Conservation (phyloP, 2,797 vertebrate genomes). For the Sebastes glaucus region DNA sequence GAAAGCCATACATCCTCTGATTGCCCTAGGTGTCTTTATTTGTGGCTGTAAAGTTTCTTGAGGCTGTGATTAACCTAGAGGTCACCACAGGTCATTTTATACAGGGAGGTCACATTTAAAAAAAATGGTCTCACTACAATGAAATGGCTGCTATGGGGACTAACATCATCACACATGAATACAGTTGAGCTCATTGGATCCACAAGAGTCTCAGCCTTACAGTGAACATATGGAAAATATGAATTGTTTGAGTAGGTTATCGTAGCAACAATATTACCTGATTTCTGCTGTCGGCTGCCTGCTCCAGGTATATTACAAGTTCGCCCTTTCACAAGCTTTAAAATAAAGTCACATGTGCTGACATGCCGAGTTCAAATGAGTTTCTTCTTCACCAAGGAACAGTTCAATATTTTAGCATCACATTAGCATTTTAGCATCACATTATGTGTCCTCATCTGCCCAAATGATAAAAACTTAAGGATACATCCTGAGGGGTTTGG, state of each 20-base stretch:
- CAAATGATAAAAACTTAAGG: not conserved
- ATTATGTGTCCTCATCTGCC: not conserved
- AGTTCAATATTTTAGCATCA: not conserved
- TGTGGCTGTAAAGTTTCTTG: no score
- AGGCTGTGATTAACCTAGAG: no score
- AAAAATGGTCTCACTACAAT: no score
- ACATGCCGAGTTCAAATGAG: not conserved
- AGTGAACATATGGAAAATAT: not conserved
- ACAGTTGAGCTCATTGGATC: no score
- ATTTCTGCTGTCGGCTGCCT: not conserved
- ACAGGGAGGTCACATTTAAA: no score
- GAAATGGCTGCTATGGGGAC: no score
- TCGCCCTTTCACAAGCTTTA: not conserved
- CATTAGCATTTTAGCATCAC: not conserved
- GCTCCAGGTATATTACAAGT: not conserved
- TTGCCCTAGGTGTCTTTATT: no score
- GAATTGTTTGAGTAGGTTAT: not conserved
- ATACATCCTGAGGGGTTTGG: not conserved
- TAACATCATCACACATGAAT: no score
- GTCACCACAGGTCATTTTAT: no score
- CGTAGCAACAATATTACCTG: accelerated
- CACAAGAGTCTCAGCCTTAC: no score
- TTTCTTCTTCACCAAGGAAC: not conserved
- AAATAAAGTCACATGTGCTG: not conserved
- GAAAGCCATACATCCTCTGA: no score